Evolutionary conservation across 2,113 vertebrate species (phyloP), one percentile per base, ranked within the genome.

Genomic region (Entomyzon cyanotis): DNA sequence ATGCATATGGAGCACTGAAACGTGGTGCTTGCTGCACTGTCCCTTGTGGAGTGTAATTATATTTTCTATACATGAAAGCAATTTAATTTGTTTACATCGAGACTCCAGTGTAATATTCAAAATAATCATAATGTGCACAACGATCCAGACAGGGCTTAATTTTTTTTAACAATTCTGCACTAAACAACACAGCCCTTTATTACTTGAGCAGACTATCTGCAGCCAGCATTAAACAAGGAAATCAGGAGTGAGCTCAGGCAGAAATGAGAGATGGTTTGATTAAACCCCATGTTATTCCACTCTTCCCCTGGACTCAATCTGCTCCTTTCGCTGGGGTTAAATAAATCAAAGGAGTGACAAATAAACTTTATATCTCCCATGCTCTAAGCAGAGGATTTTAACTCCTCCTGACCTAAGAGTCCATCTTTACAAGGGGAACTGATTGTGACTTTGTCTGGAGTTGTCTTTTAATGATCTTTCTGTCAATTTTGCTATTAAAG

Each of bases 41-140:
- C 75, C 88, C 85, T 90, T 30, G 59, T 47, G 68, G 71, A 67
- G 47, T 6, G n/a, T 49, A 90, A 92, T 90, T 58, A 83, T 65
- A 68, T 49, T 93, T 94, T 55, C 70, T 86, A 87, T 76, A 92
- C 11, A 46, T 67, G 68, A 86, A 89, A 95, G 53, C 64, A 73
- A 93, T 92, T 88, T 84, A 47, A 47, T 87, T 85, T 90, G 44
- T 58, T 87, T 88, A 22, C 67, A 71, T 71, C 60, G 7, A 73
- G 20, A 52, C 63, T 58, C 70, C 90, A 4, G 58, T 55, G 46
- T 69, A 76, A 83, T 46, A 83, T 68, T 70, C 64, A 68, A 94
- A 93, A 94, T 86, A 91, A 95, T 63, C 84, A 82, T 85, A 52
- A 80, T 16, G 33, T 56, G 67, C 67, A 93, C 63, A 92, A 75